A percentile compares a stretch with the other conserved stretches of the same genome.
phyloP scores from a whole-genome alignment of 2,888 invertebrate species.

The Aquatica leii region DNA sequence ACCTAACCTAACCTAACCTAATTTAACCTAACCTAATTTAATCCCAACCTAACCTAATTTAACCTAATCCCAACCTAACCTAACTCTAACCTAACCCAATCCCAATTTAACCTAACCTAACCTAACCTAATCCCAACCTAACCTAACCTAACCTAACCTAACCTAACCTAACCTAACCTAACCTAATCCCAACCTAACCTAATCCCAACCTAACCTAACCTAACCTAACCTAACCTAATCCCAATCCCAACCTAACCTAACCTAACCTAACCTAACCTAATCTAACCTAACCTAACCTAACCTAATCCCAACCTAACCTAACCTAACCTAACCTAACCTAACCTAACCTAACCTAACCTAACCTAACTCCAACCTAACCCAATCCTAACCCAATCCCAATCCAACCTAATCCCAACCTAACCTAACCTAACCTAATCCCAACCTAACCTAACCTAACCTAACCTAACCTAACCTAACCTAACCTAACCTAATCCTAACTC shows the following conservation, averaged over 20 bases:
- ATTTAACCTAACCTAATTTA: conserved; percentile 32
- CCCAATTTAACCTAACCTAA: conserved; percentile 38
- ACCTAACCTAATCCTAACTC: conserved; percentile 23
- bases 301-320: conserved; percentile 32
- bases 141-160: conserved; percentile 38
- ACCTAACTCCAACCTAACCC: conserved; percentile 30
- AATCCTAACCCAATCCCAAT: conserved; percentile 8
- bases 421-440: background rate
- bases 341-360: conserved; percentile 23
- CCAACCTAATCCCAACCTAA: conserved; percentile 19
- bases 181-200: conserved; percentile 38
- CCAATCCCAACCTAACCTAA: conserved; percentile 39
- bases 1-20: conserved; percentile 12
- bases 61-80: conserved; percentile 26
- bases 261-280: conserved; percentile 39
- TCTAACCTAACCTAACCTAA: conserved; percentile 36
- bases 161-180: conserved; percentile 37
- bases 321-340: conserved; percentile 35
- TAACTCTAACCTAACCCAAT: conserved; percentile 40
- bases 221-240: conserved; percentile 36
- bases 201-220: conserved; percentile 40
- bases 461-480: conserved; percentile 26
- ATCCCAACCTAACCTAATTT: conserved; percentile 16
- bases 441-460: conserved; percentile 20
- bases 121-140: conserved; percentile 40